Evolutionary conservation across 2,797 vertebrate genomes (phyloP).

Genomic region (Muraenolepis orangiensis): DNA sequence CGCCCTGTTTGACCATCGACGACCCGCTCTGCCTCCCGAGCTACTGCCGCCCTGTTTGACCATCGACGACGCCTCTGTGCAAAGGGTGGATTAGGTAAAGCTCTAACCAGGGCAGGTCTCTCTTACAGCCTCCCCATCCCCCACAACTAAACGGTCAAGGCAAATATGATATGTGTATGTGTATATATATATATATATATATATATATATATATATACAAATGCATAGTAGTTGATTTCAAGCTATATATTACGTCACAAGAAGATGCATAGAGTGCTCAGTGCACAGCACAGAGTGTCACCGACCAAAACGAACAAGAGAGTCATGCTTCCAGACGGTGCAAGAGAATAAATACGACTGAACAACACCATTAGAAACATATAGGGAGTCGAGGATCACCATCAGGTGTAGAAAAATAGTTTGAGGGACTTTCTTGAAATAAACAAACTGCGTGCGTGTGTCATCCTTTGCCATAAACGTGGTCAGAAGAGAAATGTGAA

Average conservation of each 20-base stretch:
- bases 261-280: conserved; percentile 73
- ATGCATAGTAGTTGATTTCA: conserved; percentile 73
- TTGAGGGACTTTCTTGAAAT: conserved; percentile 28
- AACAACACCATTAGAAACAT: conserved; percentile 55
- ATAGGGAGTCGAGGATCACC: conserved; percentile 45
- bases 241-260: conserved; percentile 64
- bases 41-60: too few relatives aligned
- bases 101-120: conserved; percentile 47
- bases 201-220: conserved; percentile 66
- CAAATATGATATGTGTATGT: conserved; percentile 64
- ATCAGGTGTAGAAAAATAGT: conserved; percentile 59
- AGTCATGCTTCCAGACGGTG: conserved; percentile 57
- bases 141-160: conserved; percentile 61
- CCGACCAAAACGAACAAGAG: conserved; percentile 30
- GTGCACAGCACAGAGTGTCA: conserved; percentile 57
- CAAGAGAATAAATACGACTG: conserved; percentile 41
- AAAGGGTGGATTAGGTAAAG: conserved; percentile 17
- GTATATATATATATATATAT: conserved; percentile 78
- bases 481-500: conserved; percentile 21
- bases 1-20: too few relatives aligned
- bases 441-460: not conserved
- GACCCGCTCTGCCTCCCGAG: too few relatives aligned
- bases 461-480: conserved; percentile 14
- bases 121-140: conserved; percentile 1
- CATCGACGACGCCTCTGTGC: not conserved